A percentile compares a stretch with the other conserved stretches of the same genome.
phyloP scores from a whole-genome alignment of 1,140 invertebrate species.

The Drosophila mayri region DNA sequence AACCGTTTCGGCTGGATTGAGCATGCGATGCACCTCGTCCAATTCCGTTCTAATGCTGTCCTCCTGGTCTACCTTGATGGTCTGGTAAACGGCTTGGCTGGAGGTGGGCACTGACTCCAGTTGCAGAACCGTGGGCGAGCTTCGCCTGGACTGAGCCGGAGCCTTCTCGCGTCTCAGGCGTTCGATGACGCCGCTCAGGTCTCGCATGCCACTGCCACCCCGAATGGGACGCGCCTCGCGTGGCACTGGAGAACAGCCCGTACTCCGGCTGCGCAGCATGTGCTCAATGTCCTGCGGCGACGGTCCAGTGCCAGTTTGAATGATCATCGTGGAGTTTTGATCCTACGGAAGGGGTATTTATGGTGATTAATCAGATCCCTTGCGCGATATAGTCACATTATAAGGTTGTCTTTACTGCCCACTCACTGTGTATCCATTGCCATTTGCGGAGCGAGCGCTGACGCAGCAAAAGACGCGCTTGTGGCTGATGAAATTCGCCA shows the following conservation, averaged over 20 bases:
- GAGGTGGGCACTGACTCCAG: constrained; percentile 68
- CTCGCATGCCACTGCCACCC: constrained; percentile 60
- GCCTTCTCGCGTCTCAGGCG: constrained; percentile 70
- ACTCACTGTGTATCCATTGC: constrained; percentile 86
- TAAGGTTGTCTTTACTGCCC: constrained; percentile 56
- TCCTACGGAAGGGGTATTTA: constrained; percentile 35
- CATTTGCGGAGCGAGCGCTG: constrained; percentile 70
- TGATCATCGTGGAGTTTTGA: constrained; percentile 72
- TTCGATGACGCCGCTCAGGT: constrained; percentile 79
- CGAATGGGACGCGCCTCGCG: constrained; percentile 56
- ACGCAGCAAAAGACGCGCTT: constrained; percentile 91
- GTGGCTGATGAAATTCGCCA: constrained; percentile 93
- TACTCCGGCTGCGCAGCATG: constrained; percentile 68
- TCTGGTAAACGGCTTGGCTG: constrained; percentile 78
- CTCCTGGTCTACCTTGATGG: constrained; percentile 63
- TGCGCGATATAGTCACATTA: not conserved
- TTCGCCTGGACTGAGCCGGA: constrained; percentile 9
- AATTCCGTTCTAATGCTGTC: constrained; percentile 78
- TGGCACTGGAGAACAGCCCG: constrained; percentile 69
- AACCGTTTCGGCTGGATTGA: constrained; percentile 85
- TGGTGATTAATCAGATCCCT: not conserved
- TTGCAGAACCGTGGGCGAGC: constrained; percentile 58
- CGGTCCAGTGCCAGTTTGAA: constrained; percentile 48
- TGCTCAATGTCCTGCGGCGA: constrained; percentile 60
- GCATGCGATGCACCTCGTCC: constrained; percentile 75